A percentile compares a stretch with the other conserved stretches of the same genome.
phyloP scores from a whole-genome alignment of 1,140 invertebrate species.

The Aplysia californica region DNA sequence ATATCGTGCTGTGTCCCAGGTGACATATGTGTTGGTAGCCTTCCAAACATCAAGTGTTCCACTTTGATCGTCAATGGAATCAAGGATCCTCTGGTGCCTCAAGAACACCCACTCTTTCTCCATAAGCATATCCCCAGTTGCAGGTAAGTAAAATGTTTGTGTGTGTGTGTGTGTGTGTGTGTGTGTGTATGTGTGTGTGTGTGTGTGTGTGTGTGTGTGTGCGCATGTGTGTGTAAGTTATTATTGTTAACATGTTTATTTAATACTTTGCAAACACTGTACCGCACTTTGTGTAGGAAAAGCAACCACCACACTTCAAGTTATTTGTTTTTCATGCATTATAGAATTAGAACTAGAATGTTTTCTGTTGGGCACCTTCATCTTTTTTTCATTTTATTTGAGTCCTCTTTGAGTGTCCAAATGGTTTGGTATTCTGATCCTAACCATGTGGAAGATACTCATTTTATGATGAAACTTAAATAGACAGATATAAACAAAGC shows the following conservation, averaged over 20 bases:
- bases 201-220: not conserved
- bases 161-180: not conserved
- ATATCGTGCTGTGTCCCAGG: no score
- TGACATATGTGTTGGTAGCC: slow-evolving; percentile 79
- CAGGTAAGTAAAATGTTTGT: not conserved
- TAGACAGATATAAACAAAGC: no score
- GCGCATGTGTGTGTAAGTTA: not conserved
- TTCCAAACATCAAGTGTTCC: slow-evolving; percentile 73
- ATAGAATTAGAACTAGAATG: no score
- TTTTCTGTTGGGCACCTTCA: no score
- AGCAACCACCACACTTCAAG: not conserved
- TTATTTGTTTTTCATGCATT: not conserved
- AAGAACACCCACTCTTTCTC: slow-evolving; percentile 79
- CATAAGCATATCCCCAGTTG: slow-evolving; percentile 14
- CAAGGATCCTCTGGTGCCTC: slow-evolving; percentile 82
- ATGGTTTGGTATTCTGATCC: no score
- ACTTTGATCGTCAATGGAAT: slow-evolving; percentile 85
- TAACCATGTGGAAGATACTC: no score
- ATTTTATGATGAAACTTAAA: no score
- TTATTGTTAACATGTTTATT: not conserved
- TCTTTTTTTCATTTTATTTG: no score
- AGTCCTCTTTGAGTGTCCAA: no score
- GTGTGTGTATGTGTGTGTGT: no score
- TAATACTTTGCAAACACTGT: not conserved
- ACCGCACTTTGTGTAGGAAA: not conserved